Base-by-base conservation (phyloP, 2,888 invertebrate genomes). In the Pseudeuparius sepicola region DNA sequence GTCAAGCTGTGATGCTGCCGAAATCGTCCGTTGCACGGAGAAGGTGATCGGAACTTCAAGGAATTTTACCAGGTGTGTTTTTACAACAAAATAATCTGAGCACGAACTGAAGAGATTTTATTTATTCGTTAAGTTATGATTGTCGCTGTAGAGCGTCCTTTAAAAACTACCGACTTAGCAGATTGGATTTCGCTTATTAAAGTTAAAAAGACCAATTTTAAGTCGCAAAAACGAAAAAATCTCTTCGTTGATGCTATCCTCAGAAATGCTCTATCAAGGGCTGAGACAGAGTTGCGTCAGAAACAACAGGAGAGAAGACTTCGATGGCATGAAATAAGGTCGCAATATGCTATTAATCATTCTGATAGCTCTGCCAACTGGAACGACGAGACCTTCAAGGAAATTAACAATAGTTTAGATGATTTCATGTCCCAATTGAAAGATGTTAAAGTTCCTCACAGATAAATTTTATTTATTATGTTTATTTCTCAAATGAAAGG, bases 131-230 rank as follows among this genome's bases (percentile, higher is more conserved):
- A 44, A 36, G 26, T 56, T 56, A 55, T 54, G 54, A 42, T 50
- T 44, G 9, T 29, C 12, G 12, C 12, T 17, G 30, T 29, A 11
- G 28, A 34, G n/a, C 40, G 32, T 32, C 43, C 40, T 36, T 42
- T 43, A 31, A 71, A 69, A 67, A 66, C 68, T 18, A 67, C 66
- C 57, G 68, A 71, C 55, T 61, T 74, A 45, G 62, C 65, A 50
- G 67, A 71, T 48, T 78, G 77, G 77, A 77, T 78, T 53, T 67
- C 65, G 39, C 66, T 68, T 65, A 70, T 77, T 49, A 71, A 71
- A 61, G 64, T 59, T 56, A 78, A 78, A 65, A 74, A 74, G 53
- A 52, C 61, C 44, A 65, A 59, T 50, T 68, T 68, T 49, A 68
- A 69, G 58, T 65, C 66, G 52, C 70, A 65, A 61, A 68, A 66